phyloP scores from a whole-genome alignment of 1,140 invertebrate genomes.

The Charaxes varanes region DNA sequence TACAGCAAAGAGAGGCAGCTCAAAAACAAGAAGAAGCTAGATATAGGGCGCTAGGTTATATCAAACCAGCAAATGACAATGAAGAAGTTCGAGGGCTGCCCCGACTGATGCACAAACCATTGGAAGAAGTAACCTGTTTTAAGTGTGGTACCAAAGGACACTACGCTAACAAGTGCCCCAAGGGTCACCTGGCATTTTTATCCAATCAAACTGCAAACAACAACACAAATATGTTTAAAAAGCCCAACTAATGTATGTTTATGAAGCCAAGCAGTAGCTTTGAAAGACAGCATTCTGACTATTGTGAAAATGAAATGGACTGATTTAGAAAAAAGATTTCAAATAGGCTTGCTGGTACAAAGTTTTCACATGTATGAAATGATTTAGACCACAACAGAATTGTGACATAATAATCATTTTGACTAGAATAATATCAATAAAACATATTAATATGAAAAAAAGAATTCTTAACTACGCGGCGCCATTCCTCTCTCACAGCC shows the following conservation, averaged over 20 bases:
- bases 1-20: slow-evolving; percentile 68
- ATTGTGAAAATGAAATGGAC: too few species aligned
- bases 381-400: too few species aligned
- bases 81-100: slow-evolving; percentile 41
- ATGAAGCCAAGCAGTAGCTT: slow-evolving; percentile 38
- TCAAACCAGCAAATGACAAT: slow-evolving; percentile 51
- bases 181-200: slow-evolving; percentile 96
- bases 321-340: too few species aligned
- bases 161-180: slow-evolving; percentile 99
- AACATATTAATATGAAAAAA: too few species aligned
- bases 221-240: slow-evolving; percentile 41
- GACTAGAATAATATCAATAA: too few species aligned
- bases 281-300: too few species aligned
- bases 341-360: too few species aligned
- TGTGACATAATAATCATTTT: too few species aligned
- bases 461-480: too few species aligned
- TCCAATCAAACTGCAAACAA: slow-evolving; percentile 74
- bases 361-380: too few species aligned
- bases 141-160: slow-evolving; percentile 99
- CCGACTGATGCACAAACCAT: slow-evolving; percentile 77
- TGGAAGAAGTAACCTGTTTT: slow-evolving; percentile 96
- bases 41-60: slow-evolving; percentile 62
- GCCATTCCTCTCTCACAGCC: too few species aligned
- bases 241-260: slow-evolving; percentile 57
- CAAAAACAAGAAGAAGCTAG: slow-evolving; percentile 69